Percentiles rank a stretch among this genome's conserved stretches.
phyloP scores from a whole-genome alignment of 2,797 vertebrate species.

The Cossypha niveicapilla region DNA sequence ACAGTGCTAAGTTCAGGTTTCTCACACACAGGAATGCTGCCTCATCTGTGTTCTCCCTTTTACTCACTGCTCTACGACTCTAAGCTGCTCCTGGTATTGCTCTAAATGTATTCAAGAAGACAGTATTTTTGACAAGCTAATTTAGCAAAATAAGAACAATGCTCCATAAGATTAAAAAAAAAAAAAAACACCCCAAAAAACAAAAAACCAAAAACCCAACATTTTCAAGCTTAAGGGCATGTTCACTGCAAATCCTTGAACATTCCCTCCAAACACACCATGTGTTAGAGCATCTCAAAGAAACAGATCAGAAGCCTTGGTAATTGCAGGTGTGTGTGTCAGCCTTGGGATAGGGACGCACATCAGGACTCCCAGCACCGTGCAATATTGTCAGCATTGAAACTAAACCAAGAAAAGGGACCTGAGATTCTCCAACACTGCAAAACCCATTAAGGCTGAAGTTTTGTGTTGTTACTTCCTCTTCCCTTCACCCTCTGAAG shows the following conservation, averaged over 20 bases:
- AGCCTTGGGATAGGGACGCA: rapidly evolving
- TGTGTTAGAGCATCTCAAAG: not conserved
- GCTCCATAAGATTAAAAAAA: not conserved
- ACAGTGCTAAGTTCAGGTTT: too few relatives aligned
- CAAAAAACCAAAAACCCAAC: not conserved
- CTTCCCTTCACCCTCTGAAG: not conserved
- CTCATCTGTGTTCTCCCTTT: too few relatives aligned
- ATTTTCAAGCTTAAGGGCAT: not conserved
- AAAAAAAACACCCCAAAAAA: not conserved
- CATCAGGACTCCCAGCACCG: rapidly evolving
- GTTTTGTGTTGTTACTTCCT: not conserved
- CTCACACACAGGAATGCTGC: too few relatives aligned
- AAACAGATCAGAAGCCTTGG: not conserved
- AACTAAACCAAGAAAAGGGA: not conserved
- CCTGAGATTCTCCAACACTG: not conserved
- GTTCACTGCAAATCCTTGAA: not conserved
- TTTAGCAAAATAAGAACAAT: not conserved
- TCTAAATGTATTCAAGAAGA: not conserved
- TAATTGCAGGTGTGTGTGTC: not conserved
- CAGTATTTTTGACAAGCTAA: not conserved
- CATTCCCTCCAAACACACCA: not conserved
- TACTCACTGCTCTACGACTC: not conserved
- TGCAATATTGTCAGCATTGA: not conserved
- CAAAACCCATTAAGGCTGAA: not conserved
- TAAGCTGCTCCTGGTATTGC: not conserved